Base-by-base conservation (phyloP, 92 coral and sea anemone genomes). In the Paramuricea clavata region DNA sequence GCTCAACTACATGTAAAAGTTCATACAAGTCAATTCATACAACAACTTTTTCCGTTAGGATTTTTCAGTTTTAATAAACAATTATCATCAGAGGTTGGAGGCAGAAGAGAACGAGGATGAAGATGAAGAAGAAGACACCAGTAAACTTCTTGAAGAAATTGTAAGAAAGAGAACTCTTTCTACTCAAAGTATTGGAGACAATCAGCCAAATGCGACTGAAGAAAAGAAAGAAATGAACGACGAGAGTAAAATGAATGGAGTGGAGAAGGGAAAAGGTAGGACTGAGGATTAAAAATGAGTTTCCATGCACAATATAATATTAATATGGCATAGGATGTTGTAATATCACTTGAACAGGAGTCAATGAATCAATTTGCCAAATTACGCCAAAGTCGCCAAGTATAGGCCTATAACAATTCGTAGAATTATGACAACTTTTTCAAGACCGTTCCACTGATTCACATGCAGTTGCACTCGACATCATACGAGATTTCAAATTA, bases 31-130 rank as follows among this genome's bases (percentile, higher is more conserved):
- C 2, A 8, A 68, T 6, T 22, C 17, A 60, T 33, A 56, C 15
- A 26, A 2, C 23, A 35, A 49, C 17, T 27, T 21, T 70, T 73
- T 84, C 19, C 56, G 30, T 30, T 44, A 91, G 94, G 94, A 91
- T 39, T 91, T 91, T 69, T 69, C 91, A 5, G 84, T 86, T 23
- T 42, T 91, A 61, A 84, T 91, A 10, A 69, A 83, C 25, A 70
- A 73, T 54, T 91, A 87, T 67, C 81, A 87, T 23, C 88, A 88
- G 31, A 88, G 78, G 52, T 74, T 88, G 69, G 92, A 87, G 23
- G 87, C 86, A 71, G 92, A 91, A 57, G 83, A 82, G 6, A 87
- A 50, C 60, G 84, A 88, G 72, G 92, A 89, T 21, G 70, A 27
- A n/a, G 10, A 67, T 16, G 35, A 69, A 16, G 35, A 69, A 12